phyloP scores from a whole-genome alignment of 2,797 vertebrate genomes.

The Cirrhinus mrigala region DNA sequence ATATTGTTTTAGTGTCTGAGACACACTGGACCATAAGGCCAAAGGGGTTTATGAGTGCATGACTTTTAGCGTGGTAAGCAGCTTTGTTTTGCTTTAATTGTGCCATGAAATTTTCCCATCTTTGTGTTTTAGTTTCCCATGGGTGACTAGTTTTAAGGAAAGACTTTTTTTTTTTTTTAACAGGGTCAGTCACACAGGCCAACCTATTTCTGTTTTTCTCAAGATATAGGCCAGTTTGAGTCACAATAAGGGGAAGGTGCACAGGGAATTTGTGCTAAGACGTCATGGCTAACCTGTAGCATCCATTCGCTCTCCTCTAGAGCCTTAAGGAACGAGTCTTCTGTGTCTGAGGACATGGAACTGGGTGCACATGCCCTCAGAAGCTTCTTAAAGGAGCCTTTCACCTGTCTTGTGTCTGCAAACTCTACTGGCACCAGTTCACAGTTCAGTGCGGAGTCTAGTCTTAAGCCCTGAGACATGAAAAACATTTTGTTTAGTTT shows the following conservation, averaged over 20 bases:
- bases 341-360: constrained; percentile 83
- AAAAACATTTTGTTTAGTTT: background rate
- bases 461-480: constrained; percentile 85
- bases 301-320: constrained; percentile 97
- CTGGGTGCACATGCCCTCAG: constrained; percentile 94
- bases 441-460: constrained; percentile 94
- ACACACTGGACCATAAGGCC: constrained; percentile 59
- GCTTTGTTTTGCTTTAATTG: constrained; percentile 45
- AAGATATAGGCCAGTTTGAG: constrained; percentile 5
- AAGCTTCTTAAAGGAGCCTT: constrained; percentile 95
- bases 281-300: constrained; percentile 83
- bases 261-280: background rate
- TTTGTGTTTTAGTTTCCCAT: constrained; percentile 66
- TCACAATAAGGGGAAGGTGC: constrained; percentile 9
- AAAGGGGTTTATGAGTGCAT: constrained; percentile 63
- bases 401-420: constrained; percentile 91
- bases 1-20: constrained; percentile 56
- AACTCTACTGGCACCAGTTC: constrained; percentile 97
- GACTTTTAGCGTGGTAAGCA: constrained; percentile 65
- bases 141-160: constrained; percentile 66
- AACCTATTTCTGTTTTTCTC: constrained; percentile 62
- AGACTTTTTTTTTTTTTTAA: constrained; percentile 56
- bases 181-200: constrained; percentile 64
- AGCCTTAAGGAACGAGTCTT: constrained; percentile 92
- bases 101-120: constrained; percentile 55